Evolutionary conservation across 2,797 vertebrate genomes (phyloP).

Genomic region (Parotocinclus haroldoi): DNA sequence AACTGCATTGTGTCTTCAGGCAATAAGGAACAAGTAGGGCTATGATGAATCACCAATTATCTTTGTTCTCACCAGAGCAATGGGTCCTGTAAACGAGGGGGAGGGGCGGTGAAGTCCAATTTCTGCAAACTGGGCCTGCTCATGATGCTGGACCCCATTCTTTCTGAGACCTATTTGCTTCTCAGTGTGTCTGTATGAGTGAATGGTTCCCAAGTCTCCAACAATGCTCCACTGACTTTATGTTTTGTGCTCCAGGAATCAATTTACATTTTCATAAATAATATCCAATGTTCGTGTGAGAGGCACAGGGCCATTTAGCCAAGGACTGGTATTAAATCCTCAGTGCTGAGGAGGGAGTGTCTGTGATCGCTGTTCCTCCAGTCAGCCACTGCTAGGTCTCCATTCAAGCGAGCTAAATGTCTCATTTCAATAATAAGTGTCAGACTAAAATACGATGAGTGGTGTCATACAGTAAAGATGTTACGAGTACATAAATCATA

Average conservation of each 20-base stretch:
- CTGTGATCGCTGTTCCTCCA: conserved; percentile 30
- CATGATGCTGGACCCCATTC: conserved; percentile 12
- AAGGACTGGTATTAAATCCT: conserved; percentile 54
- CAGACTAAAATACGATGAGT: conserved; percentile 75
- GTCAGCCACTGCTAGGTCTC: conserved; percentile 33
- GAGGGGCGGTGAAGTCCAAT: not conserved
- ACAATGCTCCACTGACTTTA: conserved; percentile 33
- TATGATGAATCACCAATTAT: conserved; percentile 17
- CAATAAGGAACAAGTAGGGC: conserved; percentile 5
- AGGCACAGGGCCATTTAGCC: conserved; percentile 38
- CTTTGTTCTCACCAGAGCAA: conserved; percentile 24
- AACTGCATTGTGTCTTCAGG: not conserved
- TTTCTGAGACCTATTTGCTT: conserved; percentile 21
- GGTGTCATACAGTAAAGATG: conserved; percentile 63
- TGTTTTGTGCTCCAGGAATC: conserved; percentile 38
- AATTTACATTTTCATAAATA: conserved; percentile 57
- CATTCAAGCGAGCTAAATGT: conserved; percentile 66
- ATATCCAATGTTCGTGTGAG: conserved; percentile 43
- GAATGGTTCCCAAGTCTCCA: conserved; percentile 34
- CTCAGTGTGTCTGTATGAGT: conserved; percentile 23
- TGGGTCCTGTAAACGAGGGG: conserved; percentile 2
- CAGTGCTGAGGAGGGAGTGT: conserved; percentile 38
- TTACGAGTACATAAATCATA: conserved; percentile 80
- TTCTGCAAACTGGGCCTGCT: not conserved
- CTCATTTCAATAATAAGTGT: conserved; percentile 80